Percentiles rank a stretch among this genome's conserved stretches.
phyloP scores from a whole-genome alignment of 2,888 invertebrate genomes.

The Cheilosia grossa region DNA sequence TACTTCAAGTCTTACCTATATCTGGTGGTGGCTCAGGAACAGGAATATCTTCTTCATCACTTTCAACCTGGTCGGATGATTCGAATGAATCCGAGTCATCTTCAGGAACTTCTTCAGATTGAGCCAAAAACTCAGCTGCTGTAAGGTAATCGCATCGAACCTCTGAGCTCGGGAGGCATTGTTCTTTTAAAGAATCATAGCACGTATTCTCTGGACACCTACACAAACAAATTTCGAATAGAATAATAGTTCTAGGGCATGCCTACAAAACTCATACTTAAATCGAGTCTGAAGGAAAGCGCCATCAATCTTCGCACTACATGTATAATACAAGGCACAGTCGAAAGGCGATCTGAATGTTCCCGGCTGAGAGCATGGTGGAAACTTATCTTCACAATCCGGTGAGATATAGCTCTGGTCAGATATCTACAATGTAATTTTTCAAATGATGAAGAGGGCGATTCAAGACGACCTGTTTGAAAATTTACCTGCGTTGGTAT shows the following conservation, averaged over 20 bases:
- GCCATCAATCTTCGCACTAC: constrained; percentile 80
- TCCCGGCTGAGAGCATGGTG: constrained; percentile 81
- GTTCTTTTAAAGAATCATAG: constrained; percentile 76
- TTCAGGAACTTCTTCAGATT: constrained; percentile 57
- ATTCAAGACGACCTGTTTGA: not conserved
- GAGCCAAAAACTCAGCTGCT: constrained; percentile 74
- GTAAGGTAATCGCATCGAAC: constrained; percentile 77
- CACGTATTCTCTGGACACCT: constrained; percentile 79
- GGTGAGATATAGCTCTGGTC: constrained; percentile 77
- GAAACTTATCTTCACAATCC: constrained; percentile 80
- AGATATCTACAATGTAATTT: constrained; percentile 76
- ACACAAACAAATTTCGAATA: not conserved
- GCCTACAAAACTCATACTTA: constrained; percentile 76
- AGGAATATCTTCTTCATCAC: constrained; percentile 42
- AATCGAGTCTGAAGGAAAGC: constrained; percentile 81
- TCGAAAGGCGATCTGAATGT: constrained; percentile 81
- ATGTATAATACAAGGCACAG: constrained; percentile 83
- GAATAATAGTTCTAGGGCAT: not conserved
- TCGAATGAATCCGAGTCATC: constrained; percentile 37
- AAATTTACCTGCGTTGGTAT: constrained; percentile 77
- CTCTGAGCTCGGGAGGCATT: constrained; percentile 77
- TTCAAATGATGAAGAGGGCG: not conserved
- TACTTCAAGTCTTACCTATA: constrained; percentile 14
- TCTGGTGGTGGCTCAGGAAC: not conserved
- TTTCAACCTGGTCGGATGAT: constrained; percentile 50